Percentiles rank a stretch among this genome's conserved stretches.
Evolutionary conservation across 2,888 invertebrate species (phyloP).

Genomic region (Troilus luridus): DNA sequence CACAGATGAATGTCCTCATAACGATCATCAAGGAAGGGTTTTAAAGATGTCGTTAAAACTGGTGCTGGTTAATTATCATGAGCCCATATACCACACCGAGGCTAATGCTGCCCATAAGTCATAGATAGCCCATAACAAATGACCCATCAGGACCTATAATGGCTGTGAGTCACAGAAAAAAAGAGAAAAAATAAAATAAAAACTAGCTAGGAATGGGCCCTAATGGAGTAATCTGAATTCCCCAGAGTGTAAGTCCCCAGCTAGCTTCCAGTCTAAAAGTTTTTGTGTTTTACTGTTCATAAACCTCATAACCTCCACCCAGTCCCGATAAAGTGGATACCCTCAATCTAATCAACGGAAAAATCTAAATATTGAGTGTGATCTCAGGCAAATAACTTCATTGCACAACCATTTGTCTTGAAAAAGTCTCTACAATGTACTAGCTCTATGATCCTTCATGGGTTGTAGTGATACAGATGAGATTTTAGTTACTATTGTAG

Average conservation of each 20-base stretch:
- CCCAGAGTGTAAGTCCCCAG: neutral
- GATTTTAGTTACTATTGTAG: no score
- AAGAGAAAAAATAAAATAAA: neutral
- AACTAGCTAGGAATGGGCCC: neutral
- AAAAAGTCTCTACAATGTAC: no score
- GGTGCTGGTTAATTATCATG: constrained; percentile 19
- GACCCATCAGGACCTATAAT: constrained; percentile 3
- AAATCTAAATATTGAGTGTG: no score
- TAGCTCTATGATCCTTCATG: no score
- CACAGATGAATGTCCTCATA: neutral
- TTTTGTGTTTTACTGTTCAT: no score
- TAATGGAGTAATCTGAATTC: neutral
- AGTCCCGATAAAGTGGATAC: no score
- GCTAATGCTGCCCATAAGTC: constrained; percentile 12
- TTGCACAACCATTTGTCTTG: no score
- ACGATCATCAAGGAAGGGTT: neutral
- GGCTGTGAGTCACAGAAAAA: neutral
- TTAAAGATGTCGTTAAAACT: neutral
- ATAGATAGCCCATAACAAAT: constrained; percentile 18
- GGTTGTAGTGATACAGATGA: no score
- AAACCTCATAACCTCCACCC: no score
- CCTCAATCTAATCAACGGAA: no score
- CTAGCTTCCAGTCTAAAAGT: neutral
- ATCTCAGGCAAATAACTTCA: no score
- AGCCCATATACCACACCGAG: neutral